Percentiles rank a stretch among this genome's conserved stretches.
phyloP scores from a whole-genome alignment of 2,888 invertebrate genomes.

The Amphipoea lucens region DNA sequence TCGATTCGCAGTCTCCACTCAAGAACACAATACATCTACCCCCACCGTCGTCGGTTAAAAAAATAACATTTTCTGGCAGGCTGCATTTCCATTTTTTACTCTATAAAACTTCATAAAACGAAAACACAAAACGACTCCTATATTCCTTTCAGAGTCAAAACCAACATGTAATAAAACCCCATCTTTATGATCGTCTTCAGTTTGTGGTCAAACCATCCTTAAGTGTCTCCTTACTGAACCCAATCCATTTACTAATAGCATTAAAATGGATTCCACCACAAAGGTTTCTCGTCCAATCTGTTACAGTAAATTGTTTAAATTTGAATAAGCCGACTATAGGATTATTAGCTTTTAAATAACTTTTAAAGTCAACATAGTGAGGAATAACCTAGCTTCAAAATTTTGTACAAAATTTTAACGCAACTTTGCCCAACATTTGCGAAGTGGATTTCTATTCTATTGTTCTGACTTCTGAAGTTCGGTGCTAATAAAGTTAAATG shows the following conservation, averaged over 20 bases:
- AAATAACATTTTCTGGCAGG: too few species aligned
- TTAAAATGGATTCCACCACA: conserved; percentile 77
- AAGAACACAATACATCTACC: neutral
- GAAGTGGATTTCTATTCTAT: conserved; percentile 30
- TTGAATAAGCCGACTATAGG: conserved; percentile 56
- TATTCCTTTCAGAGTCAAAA: conserved; percentile 15
- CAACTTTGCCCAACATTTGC: conserved; percentile 16
- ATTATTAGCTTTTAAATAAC: conserved; percentile 52
- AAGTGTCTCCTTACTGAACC: conserved; percentile 61
- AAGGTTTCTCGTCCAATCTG: conserved; percentile 75
- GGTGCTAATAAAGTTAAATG: conserved; percentile 28
- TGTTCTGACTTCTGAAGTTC: conserved; percentile 30
- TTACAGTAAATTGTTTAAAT: conserved; percentile 65
- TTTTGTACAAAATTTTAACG: conserved; percentile 23
- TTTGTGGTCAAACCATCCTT: conserved; percentile 27
- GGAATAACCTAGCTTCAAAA: conserved; percentile 12
- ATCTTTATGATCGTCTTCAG: conserved; percentile 8
- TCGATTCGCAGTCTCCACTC: neutral
- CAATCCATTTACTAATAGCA: conserved; percentile 77
- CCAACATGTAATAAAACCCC: conserved; percentile 15
- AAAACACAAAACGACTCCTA: neutral
- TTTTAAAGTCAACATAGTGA: conserved; percentile 39
- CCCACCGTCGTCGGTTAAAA: neutral
- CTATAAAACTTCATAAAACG: neutral
- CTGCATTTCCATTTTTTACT: neutral